Evolutionary conservation across 2,113 vertebrate genomes (phyloP).

Genomic region (Caracal caracal): DNA sequence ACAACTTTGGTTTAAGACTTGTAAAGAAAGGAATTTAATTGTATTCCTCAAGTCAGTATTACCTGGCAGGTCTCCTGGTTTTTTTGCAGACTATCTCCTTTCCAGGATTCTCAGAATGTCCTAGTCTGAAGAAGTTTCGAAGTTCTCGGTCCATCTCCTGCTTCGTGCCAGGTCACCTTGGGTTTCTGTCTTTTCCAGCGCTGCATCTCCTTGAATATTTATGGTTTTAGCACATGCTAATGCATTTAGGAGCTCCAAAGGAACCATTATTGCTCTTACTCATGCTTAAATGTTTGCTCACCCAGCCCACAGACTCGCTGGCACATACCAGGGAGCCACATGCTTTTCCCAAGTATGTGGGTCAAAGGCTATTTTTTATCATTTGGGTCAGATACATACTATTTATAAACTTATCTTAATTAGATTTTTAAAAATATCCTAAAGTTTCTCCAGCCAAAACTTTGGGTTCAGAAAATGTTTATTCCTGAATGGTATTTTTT

Average conservation of each 20-base stretch:
- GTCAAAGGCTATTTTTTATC: background rate
- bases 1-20: conserved; percentile 24
- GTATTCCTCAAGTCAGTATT: background rate
- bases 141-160: background rate
- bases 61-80: background rate
- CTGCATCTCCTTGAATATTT: background rate
- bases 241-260: background rate
- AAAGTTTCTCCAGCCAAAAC: background rate
- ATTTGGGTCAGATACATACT: conserved; percentile 4
- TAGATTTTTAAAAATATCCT: background rate
- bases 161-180: background rate
- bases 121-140: conserved; percentile 25
- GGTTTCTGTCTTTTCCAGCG: background rate
- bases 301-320: background rate
- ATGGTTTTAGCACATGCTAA: background rate
- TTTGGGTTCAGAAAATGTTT: conserved; percentile 17
- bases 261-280: background rate
- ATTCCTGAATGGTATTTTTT: conserved; percentile 26
- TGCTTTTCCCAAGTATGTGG: background rate
- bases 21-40: conserved; percentile 50
- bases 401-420: conserved; percentile 20
- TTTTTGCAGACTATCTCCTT: background rate
- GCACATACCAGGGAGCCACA: background rate
- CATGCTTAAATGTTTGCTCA: conserved; percentile 36
- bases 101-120: conserved; percentile 36